Conservation (phyloP, 2,797 vertebrate species). For the Cyclopterus lumpus region DNA sequence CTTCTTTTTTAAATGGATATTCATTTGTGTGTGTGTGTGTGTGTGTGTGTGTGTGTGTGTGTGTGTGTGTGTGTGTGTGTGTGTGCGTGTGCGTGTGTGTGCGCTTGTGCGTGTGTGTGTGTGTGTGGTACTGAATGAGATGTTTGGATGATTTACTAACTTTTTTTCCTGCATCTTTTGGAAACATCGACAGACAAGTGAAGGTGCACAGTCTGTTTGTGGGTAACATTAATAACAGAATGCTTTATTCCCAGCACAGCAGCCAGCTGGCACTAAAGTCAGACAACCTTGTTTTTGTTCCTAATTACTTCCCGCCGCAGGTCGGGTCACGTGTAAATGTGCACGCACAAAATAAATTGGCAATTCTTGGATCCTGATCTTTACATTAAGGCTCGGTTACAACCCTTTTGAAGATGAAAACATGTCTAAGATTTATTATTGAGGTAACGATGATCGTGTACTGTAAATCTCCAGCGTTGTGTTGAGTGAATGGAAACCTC, state of each 20-base stretch:
- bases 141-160: slow-evolving; percentile 39
- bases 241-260: slow-evolving; percentile 23
- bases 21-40: too few relatives aligned
- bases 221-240: slow-evolving; percentile 12
- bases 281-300: slow-evolving; percentile 4
- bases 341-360: not conserved
- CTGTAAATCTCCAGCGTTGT: slow-evolving; percentile 5
- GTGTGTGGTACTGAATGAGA: slow-evolving; percentile 23
- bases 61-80: slow-evolving; percentile 15
- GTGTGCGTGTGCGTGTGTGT: slow-evolving; percentile 27
- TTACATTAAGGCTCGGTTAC: slow-evolving; percentile 11
- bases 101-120: slow-evolving; percentile 3
- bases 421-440: slow-evolving; percentile 9
- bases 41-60: too few relatives aligned
- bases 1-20: slow-evolving; percentile 44
- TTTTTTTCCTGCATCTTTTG: slow-evolving; percentile 12
- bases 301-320: not conserved
- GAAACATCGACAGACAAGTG: slow-evolving; percentile 17
- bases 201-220: slow-evolving; percentile 18
- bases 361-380: not conserved
- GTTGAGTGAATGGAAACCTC: not conserved
- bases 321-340: slow-evolving; percentile 13
- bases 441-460: not conserved
- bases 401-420: not conserved
- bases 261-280: slow-evolving; percentile 16